Evolutionary conservation across 2,888 invertebrate species (phyloP).

Genomic region (Lasioglossum vierecki): DNA sequence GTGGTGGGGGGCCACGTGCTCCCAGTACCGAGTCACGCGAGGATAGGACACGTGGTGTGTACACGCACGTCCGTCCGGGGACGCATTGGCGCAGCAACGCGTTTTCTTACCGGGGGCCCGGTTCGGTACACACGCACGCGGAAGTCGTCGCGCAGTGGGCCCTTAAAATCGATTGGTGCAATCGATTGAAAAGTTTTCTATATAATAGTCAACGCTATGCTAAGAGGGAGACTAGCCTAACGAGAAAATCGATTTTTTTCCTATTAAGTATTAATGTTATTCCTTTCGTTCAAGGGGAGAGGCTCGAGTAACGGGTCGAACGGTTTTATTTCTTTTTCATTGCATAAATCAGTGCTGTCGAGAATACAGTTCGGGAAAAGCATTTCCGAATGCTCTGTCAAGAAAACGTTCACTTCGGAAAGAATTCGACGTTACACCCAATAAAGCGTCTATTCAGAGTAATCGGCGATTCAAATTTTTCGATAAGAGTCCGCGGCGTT

Average conservation of each 20-base stretch:
- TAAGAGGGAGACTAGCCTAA: too few species aligned
- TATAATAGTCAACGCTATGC: too few species aligned
- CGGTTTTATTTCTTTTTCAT: too few species aligned
- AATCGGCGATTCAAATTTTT: background rate
- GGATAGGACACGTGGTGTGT: conserved; percentile 69
- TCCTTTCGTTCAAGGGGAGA: too few species aligned
- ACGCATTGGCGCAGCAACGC: conserved; percentile 61
- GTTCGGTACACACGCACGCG: background rate
- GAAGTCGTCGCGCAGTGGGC: background rate
- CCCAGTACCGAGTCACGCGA: conserved; percentile 68
- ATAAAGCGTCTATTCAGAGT: background rate
- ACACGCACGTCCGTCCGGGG: conserved; percentile 51
- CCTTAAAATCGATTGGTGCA: background rate
- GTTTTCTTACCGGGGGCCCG: conserved; percentile 18
- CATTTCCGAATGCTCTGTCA: background rate
- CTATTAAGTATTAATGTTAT: too few species aligned
- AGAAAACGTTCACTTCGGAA: background rate
- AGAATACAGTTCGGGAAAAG: background rate
- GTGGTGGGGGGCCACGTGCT: conserved; percentile 75
- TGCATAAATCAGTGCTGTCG: too few species aligned
- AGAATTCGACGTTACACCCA: background rate
- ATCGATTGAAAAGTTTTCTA: too few species aligned
- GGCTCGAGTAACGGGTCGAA: too few species aligned
- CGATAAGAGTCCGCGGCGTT: background rate
- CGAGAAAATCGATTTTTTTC: too few species aligned